Evolutionary conservation across 2,888 invertebrate genomes (phyloP).

Genomic region (Nemotelus nigrinus): DNA sequence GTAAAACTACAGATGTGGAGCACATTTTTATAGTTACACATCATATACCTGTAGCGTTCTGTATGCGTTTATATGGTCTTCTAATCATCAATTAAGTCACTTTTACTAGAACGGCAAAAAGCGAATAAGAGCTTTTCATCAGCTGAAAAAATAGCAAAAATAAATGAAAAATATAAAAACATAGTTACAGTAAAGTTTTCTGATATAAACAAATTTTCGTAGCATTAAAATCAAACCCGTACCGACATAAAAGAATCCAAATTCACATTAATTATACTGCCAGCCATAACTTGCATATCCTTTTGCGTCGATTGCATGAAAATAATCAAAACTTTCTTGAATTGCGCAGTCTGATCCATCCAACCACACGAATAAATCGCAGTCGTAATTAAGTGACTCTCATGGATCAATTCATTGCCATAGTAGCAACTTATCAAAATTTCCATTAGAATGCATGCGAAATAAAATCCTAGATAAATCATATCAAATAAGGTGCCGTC

Average conservation of each 20-base stretch:
- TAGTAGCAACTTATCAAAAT: conserved; percentile 69
- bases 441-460: conserved; percentile 64
- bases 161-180: no score
- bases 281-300: conserved; percentile 68
- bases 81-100: neutral
- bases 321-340: conserved; percentile 65
- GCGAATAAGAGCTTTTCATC: conserved; percentile 40
- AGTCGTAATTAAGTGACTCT: conserved; percentile 67
- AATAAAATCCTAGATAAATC: conserved; percentile 36
- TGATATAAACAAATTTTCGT: neutral
- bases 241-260: conserved; percentile 68
- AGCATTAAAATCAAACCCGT: conserved; percentile 46
- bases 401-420: conserved; percentile 66
- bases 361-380: conserved; percentile 68
- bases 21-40: no score
- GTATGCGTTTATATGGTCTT: no score
- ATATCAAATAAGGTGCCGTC: conserved; percentile 19
- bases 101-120: conserved; percentile 42
- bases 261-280: conserved; percentile 67
- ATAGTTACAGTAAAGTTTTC: no score
- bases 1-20: no score
- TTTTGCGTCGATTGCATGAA: conserved; percentile 68
- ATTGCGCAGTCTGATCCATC: conserved; percentile 66
- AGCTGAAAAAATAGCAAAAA: conserved; percentile 22
- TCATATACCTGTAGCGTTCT: no score